phyloP scores from a whole-genome alignment of 2,113 vertebrate species.

The Isurus oxyrinchus region DNA sequence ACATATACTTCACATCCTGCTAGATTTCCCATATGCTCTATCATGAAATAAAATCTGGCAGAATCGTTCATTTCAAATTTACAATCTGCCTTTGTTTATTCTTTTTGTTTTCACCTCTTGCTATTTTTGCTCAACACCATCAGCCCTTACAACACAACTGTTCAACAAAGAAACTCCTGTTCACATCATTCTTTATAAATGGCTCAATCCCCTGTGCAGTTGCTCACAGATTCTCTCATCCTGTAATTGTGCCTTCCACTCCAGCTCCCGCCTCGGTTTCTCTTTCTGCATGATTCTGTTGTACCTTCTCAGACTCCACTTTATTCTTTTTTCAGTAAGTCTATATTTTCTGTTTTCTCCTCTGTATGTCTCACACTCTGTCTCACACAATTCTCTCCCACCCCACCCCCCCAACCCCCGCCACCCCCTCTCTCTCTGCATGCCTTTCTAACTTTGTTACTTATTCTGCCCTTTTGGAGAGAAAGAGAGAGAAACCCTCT shows the following conservation, averaged over 20 bases:
- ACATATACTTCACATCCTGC: conserved; percentile 10
- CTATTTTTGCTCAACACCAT: background rate
- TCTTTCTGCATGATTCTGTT: background rate
- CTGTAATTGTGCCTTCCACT: background rate
- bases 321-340: background rate
- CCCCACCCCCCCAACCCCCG: background rate
- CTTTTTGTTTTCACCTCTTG: background rate
- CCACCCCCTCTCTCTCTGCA: background rate
- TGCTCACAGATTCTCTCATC: background rate
- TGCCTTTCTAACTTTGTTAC: background rate
- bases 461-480: background rate
- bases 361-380: background rate
- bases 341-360: background rate
- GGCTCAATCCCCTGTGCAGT: background rate
- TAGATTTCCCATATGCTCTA: background rate
- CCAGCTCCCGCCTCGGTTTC: background rate
- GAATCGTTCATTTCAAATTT: background rate
- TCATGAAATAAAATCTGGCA: background rate
- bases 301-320: background rate
- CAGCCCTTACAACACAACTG: background rate
- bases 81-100: conserved; percentile 1
- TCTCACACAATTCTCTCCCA: background rate
- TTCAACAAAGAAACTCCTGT: conserved; percentile 8
- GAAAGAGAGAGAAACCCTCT: background rate
- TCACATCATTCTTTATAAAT: background rate